A percentile compares a stretch with the other conserved stretches of the same genome.
Conservation (phyloP, 2,888 invertebrate species). For the Argyra leucocephala region DNA sequence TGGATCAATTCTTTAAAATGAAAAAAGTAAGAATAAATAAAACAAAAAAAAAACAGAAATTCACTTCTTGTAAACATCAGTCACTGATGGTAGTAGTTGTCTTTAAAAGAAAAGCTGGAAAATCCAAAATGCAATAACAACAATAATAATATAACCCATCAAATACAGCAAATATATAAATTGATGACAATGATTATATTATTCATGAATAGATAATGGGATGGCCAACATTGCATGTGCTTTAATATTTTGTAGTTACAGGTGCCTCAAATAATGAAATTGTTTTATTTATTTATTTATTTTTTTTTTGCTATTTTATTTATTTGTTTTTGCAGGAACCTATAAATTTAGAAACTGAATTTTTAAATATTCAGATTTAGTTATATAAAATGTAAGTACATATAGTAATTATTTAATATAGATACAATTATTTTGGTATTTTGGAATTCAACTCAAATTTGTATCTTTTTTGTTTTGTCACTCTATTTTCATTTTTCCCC, state of each 20-base stretch:
- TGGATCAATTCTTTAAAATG: constrained; percentile 8
- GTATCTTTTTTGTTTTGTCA: too few species aligned
- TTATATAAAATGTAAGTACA: neutral
- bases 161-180: neutral
- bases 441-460: too few species aligned
- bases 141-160: neutral
- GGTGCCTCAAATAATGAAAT: too few species aligned
- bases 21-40: neutral
- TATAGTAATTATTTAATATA: too few species aligned
- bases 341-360: neutral
- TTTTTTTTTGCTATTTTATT: neutral
- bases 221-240: neutral
- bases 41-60: too few species aligned
- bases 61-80: too few species aligned
- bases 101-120: neutral
- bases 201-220: constrained; percentile 6
- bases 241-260: neutral
- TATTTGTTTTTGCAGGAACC: neutral
- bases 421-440: too few species aligned
- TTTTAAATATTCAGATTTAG: neutral
- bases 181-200: constrained; percentile 6
- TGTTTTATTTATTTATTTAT: neutral
- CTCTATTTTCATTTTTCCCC: too few species aligned
- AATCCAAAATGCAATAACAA: neutral
- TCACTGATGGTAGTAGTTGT: too few species aligned